phyloP scores from a whole-genome alignment of 2,888 invertebrate genomes.

The Criorhina ranunculi region DNA sequence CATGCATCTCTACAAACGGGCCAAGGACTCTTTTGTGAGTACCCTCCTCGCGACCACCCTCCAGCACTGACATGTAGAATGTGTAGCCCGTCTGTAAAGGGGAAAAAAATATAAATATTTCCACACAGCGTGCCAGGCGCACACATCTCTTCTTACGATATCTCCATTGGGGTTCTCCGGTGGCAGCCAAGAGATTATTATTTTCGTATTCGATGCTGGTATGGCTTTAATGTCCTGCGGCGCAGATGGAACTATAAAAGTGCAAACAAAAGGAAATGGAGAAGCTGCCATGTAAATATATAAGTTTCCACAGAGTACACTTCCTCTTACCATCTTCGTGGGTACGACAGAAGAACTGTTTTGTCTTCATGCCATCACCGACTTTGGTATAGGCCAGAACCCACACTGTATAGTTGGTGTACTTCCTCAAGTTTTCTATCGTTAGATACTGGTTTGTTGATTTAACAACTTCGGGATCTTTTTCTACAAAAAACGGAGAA shows the following conservation, averaged over 20 bases:
- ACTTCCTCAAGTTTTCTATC: conserved; percentile 91
- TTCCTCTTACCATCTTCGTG: conserved; percentile 91
- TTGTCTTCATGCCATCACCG: conserved; percentile 94
- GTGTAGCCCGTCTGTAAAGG: conserved; percentile 88
- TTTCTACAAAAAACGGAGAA: conserved; percentile 86
- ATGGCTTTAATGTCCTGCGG: conserved; percentile 96
- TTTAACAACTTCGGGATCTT: conserved; percentile 91
- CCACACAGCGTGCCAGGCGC: neutral
- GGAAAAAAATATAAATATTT: conserved; percentile 6
- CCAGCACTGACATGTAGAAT: conserved; percentile 92
- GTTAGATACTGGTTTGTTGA: conserved; percentile 85
- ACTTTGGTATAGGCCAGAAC: conserved; percentile 94
- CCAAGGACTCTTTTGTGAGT: conserved; percentile 91
- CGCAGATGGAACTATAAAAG: conserved; percentile 90
- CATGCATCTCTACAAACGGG: conserved; percentile 89
- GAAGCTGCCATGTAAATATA: conserved; percentile 8
- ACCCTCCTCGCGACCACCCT: conserved; percentile 91
- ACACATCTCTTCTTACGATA: conserved; percentile 85
- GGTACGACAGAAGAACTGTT: conserved; percentile 93
- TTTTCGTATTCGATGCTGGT: conserved; percentile 93
- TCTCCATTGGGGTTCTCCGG: conserved; percentile 93
- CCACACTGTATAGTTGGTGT: conserved; percentile 96
- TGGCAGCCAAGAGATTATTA: conserved; percentile 95
- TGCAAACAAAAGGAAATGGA: conserved; percentile 27
- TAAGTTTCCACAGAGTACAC: conserved; percentile 20